Conservation (phyloP, 2,113 vertebrate species). For the Nothoprocta pentlandii region DNA sequence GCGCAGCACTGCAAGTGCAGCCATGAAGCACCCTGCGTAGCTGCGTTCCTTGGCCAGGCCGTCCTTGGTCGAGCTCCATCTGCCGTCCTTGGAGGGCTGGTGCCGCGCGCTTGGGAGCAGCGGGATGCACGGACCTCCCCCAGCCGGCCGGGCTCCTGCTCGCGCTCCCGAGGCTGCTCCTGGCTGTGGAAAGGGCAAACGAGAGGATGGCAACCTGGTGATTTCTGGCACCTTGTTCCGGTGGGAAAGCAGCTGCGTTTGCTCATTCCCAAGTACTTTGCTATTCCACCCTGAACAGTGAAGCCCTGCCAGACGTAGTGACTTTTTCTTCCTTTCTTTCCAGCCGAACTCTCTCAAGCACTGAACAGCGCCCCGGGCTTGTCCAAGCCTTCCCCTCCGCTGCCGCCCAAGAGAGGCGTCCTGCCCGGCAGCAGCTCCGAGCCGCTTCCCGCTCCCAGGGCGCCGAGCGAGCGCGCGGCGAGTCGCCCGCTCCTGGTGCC, state of each 20-base stretch:
- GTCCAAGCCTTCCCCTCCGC: constrained; percentile 92
- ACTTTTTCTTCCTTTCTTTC: constrained; percentile 42
- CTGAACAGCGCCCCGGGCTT: constrained; percentile 77
- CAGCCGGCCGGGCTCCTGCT: background rate
- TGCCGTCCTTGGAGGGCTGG: background rate
- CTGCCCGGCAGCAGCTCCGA: constrained; percentile 77
- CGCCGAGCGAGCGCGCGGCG: constrained; percentile 52
- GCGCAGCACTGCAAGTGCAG: background rate
- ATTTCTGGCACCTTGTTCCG: background rate
- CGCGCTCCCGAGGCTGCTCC: background rate
- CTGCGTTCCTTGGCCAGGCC: background rate
- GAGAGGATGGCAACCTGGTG: background rate
- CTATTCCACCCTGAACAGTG: accelerated
- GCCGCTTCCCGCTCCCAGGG: constrained; percentile 55
- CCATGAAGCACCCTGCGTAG: background rate
- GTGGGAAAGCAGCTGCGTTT: background rate
- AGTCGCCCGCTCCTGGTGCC: constrained; percentile 34
- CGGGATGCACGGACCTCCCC: background rate
- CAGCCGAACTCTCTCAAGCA: constrained; percentile 90
- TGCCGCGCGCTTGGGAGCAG: background rate
- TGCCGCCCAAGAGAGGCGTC: constrained; percentile 91
- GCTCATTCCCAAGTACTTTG: background rate
- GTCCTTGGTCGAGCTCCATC: background rate
- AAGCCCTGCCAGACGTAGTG: background rate
- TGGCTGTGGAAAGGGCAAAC: constrained; percentile 3